phyloP scores from a whole-genome alignment of 2,113 vertebrate species.

The Antechinus flavipes region DNA sequence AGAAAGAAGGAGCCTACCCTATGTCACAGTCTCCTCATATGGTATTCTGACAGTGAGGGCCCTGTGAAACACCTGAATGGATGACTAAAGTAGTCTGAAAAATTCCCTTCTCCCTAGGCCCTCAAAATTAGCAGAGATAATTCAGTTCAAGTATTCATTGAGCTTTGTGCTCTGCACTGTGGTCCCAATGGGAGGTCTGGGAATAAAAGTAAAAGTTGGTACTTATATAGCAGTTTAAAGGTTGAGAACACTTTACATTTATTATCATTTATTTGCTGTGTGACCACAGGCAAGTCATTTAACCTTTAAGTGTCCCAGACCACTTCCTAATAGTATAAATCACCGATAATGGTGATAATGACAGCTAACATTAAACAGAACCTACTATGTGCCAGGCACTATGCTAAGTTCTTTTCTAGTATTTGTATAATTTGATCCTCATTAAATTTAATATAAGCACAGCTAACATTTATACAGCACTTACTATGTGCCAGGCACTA shows the following conservation, averaged over 20 bases:
- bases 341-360: too few species aligned
- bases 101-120: neutral
- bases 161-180: neutral
- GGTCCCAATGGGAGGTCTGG: neutral
- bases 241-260: neutral
- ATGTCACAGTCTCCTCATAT: neutral
- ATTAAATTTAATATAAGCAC: too few species aligned
- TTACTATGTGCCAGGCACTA: too few species aligned
- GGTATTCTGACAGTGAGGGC: neutral
- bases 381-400: too few species aligned
- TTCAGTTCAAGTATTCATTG: neutral
- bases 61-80: neutral
- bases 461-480: too few species aligned
- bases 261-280: neutral
- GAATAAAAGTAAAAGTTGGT: neutral
- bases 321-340: neutral
- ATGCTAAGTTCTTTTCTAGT: too few species aligned
- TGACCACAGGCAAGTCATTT: neutral
- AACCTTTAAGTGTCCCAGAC: neutral
- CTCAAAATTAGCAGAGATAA: slow-evolving; percentile 27
- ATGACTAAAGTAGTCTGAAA: neutral
- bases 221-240: neutral
- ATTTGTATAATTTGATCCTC: too few species aligned
- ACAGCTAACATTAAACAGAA: too few species aligned
- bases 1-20: neutral